Conservation (phyloP, 2,888 invertebrate species). For the Ectobius pallidus region DNA sequence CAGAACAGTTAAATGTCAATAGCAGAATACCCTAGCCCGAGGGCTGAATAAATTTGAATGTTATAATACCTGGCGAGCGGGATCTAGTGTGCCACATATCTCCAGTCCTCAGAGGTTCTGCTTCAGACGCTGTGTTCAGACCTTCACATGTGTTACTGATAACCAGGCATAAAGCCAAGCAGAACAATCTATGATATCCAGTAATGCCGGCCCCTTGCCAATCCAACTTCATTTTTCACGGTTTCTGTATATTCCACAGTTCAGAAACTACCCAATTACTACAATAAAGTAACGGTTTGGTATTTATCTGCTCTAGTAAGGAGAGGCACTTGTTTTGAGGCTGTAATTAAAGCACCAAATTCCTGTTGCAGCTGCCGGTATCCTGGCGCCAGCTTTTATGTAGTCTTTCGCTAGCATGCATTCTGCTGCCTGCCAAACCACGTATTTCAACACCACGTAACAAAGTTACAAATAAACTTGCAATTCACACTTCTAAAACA, state of each 20-base stretch:
- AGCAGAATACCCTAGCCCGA: neutral
- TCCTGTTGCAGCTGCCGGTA: neutral
- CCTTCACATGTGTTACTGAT: neutral
- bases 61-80: neutral
- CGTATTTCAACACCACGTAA: no score
- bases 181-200: neutral
- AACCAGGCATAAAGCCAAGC: neutral
- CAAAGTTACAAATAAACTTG: no score
- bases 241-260: neutral
- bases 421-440: no score
- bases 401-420: neutral
- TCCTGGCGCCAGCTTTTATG: neutral
- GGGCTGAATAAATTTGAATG: constrained; percentile 2
- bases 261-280: no score
- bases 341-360: neutral
- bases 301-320: neutral
- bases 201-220: neutral
- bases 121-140: neutral
- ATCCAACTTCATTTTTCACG: neutral
- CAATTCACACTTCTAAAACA: no score
- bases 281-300: no score
- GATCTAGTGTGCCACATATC: neutral
- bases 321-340: neutral
- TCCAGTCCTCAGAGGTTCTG: neutral
- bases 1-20: neutral